Base-by-base conservation (phyloP, 1,140 invertebrate genomes). In the Kradibia gibbosae region DNA sequence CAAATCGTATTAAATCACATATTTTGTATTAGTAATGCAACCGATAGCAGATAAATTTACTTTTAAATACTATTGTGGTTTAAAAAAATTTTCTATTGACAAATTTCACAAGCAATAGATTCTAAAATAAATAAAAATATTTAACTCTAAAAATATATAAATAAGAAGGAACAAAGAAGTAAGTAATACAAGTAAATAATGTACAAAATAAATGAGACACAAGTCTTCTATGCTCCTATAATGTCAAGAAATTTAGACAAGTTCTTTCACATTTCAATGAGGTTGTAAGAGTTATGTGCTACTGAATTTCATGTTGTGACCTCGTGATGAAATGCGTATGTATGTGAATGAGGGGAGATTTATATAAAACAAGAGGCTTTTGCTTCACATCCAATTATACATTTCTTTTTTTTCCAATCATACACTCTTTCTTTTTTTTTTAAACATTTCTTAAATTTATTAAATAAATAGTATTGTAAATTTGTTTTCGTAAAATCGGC, bases 191-290 rank as follows among this genome's bases (percentile, higher is more conserved):
- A n/a, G n/a, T n/a, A n/a, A n/a, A n/a, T n/a, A n/a, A n/a, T n/a
- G 28, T 13, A 28, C 17, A 67, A 67, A 67, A 42, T 42, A 36
- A 13, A 34, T 36, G 62, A 36, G 62, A 65, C n/a, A 17, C 62
- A 17, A 50, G 45, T 17, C 22, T 72, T 15, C 28, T 53, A 34
- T 42, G 25, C 25, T 22, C 36, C 22, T 53, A 50, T 36, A 50
- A 15, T 31, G 48, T 73, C 45, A 55, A 73, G 39, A 71, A 71
- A 71, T 71, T 48, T 13, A 70, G 39, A 31, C 45, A 17, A 73
- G 71, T 53, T 34, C 48, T 53, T 36, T 22, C 70, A 72, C 39
- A 17, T 70, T 71, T 71, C 67, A 71, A 71, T 28, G 39, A 71
- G 39, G 39, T 71, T 71, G 39, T 71, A 71, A 71, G 34, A 65